Evolutionary conservation across 2,797 vertebrate species (phyloP).

Genomic region (Phoeniculus purpureus): DNA sequence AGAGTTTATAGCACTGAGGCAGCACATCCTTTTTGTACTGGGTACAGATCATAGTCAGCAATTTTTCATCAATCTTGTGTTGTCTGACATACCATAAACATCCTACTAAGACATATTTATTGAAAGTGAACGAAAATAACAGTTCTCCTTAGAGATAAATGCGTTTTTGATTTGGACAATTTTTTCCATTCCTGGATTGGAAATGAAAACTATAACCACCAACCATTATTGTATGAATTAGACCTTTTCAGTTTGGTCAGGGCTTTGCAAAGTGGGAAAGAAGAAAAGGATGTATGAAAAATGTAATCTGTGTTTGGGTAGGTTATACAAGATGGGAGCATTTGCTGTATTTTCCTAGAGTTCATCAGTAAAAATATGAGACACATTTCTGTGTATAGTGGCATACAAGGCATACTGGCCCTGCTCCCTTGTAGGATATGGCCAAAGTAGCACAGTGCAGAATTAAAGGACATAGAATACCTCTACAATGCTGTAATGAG

Average conservation of each 20-base stretch:
- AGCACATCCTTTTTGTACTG: background rate
- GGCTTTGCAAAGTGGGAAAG: background rate
- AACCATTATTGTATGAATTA: background rate
- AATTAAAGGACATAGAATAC: background rate
- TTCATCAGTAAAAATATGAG: background rate
- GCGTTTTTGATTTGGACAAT: background rate
- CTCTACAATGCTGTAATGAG: background rate
- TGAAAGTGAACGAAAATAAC: background rate
- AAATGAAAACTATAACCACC: background rate
- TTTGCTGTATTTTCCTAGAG: background rate
- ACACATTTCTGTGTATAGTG: background rate
- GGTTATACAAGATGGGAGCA: background rate
- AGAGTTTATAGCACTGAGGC: background rate
- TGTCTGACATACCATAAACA: background rate
- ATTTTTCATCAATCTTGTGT: background rate
- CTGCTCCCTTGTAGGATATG: background rate
- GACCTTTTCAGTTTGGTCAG: background rate
- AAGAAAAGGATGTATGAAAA: background rate
- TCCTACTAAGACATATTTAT: background rate
- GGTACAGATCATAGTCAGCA: background rate
- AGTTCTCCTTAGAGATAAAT: background rate
- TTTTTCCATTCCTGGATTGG: background rate
- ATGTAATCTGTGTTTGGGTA: background rate
- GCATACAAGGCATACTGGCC: background rate
- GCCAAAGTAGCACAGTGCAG: background rate